phyloP scores from a whole-genome alignment of 2,888 invertebrate species.

The Norana najaformis region DNA sequence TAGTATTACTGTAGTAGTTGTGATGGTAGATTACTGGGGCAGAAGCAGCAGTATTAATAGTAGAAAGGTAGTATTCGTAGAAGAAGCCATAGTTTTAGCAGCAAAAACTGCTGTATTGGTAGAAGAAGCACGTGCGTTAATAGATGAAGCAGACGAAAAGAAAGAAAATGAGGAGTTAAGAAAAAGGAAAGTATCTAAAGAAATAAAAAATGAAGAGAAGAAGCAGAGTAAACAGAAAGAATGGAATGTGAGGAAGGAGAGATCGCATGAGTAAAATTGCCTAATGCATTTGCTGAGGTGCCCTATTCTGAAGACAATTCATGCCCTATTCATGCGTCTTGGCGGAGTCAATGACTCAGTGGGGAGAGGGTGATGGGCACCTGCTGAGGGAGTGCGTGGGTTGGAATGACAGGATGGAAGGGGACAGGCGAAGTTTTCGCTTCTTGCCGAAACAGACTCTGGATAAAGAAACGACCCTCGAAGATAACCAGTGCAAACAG shows the following conservation, averaged over 20 bases:
- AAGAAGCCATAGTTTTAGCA: no score
- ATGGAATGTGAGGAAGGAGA: not conserved
- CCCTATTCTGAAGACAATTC: not conserved
- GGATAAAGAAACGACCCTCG: not conserved
- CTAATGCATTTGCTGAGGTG: not conserved
- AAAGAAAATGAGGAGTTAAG: not conserved
- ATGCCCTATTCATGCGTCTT: no score
- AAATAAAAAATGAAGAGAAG: no score
- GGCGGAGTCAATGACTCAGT: not conserved
- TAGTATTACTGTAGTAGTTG: no score
- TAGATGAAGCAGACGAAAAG: not conserved
- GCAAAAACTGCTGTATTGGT: no score
- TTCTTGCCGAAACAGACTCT: not conserved
- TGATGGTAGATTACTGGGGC: no score
- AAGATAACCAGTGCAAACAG: not conserved
- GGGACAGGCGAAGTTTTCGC: not conserved
- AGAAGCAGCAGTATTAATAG: no score
- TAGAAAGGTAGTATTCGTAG: no score
- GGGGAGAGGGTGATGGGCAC: not conserved
- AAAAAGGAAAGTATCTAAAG: no score
- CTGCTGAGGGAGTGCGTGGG: not conserved
- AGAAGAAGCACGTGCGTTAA: no score
- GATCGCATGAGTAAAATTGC: not conserved
- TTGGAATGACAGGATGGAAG: not conserved
- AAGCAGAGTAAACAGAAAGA: not conserved